phyloP scores from a whole-genome alignment of 2,797 vertebrate species.

The Phalloptychus januarius region DNA sequence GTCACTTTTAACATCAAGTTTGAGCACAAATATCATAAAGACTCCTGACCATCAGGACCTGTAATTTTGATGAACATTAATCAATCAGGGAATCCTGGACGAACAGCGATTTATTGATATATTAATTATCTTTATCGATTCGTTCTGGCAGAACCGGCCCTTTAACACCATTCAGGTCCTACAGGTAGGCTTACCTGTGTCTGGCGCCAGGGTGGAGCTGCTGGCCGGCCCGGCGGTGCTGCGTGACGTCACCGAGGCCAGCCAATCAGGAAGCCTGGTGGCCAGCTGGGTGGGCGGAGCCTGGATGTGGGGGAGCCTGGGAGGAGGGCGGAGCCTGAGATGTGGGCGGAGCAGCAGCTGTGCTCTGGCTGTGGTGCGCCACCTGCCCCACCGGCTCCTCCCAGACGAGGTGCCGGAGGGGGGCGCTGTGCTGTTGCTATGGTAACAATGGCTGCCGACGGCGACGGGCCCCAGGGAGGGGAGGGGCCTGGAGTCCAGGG shows the following conservation, averaged over 20 bases:
- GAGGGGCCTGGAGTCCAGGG: conserved; percentile 42
- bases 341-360: neutral
- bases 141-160: too few species aligned
- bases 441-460: conserved; percentile 31
- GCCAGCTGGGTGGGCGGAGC: conserved; percentile 25
- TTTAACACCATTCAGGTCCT: too few species aligned
- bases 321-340: conserved; percentile 31
- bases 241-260: conserved; percentile 56
- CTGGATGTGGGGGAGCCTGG: neutral
- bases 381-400: accelerated
- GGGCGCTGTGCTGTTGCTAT: conserved; percentile 53
- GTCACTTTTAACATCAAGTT: too few species aligned
- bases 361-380: neutral
- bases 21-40: too few species aligned
- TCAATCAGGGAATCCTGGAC: too few species aligned
- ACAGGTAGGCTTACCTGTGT: conserved; percentile 51
- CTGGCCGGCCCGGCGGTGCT: conserved; percentile 37
- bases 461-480: conserved; percentile 46
- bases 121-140: too few species aligned
- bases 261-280: conserved; percentile 61
- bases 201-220: conserved; percentile 21
- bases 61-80: too few species aligned
- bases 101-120: too few species aligned
- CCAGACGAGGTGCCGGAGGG: neutral
- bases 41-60: too few species aligned